Evolutionary conservation across 1,140 invertebrate genomes (phyloP), one percentile per base, ranked within the genome.

Genomic region (Sarcophaga bullata): DNA sequence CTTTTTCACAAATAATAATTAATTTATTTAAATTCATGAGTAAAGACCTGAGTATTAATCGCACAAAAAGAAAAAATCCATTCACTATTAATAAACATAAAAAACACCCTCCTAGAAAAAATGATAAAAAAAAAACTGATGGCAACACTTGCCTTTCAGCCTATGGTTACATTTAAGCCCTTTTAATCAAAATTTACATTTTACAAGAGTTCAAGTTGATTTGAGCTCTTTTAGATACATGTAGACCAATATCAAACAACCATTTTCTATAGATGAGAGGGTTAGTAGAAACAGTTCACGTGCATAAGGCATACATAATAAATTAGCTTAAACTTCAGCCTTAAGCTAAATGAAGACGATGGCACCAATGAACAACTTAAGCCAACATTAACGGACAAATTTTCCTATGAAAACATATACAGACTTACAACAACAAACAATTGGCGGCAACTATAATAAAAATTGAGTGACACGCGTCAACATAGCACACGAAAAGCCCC

Each of bases 241-340:
- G 19, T 9, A 68, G 8, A 68, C 19, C 19, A 68, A 68, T 19
- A 25, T 68, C 19, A 68, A 19, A 68, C n/a, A 68, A 58, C 15
- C 13, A 58, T 37, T 37, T 37, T 37, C 25, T 37, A 37, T 2
- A 37, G 4, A 37, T 37, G 25, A 37, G 25, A 37, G 25, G 25
- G 25, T 2, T 37, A 37, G 25, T 37, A 37, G n/a, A 37, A 37
- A 37, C 25, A 37, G 25, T 37, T 37, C 25, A 37, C 25, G 54
- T 7, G 54, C 11, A 58, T n/a, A 7, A n/a, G n/a, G 13, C 54
- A 58, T 11, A 68, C 62, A 68, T 19, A 19, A 19, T 19, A 19
- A 19, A 68, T 68, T 68, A 19, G 62, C 62, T 68, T 68, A 68
- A 68, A 68, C 62, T 68, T 19, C 62, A 68, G 62, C 62, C 62